A percentile compares a stretch with the other conserved stretches of the same genome.
Conservation (phyloP, 2,113 vertebrate species). For the Anas platyrhynchos region DNA sequence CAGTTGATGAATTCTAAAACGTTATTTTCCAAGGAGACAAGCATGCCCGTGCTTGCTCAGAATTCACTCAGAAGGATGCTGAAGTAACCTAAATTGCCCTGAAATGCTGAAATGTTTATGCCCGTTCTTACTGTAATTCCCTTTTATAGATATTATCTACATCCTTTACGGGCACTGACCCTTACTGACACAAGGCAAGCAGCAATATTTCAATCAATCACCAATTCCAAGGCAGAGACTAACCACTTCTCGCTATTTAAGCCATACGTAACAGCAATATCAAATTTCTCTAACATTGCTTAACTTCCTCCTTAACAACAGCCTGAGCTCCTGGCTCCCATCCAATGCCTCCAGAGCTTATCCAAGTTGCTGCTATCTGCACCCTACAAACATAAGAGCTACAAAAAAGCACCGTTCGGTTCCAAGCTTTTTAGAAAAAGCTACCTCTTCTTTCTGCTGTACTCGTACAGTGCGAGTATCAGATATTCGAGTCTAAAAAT, state of each 20-base stretch:
- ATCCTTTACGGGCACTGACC: neutral
- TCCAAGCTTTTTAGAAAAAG: constrained; percentile 11
- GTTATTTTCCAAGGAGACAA: constrained; percentile 9
- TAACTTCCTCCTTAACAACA: constrained; percentile 66
- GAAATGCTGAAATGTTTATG: constrained; percentile 6
- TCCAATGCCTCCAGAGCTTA: constrained; percentile 46
- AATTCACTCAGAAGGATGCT: constrained; percentile 16
- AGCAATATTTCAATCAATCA: constrained; percentile 26
- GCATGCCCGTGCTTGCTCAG: constrained; percentile 16
- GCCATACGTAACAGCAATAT: neutral
- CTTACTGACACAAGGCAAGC: constrained; percentile 24
- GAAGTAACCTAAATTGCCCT: constrained; percentile 1
- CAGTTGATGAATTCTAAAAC: neutral
- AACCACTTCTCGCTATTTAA: neutral
- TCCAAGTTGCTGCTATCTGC: constrained; percentile 60
- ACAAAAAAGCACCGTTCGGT: neutral
- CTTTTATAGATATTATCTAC: neutral
- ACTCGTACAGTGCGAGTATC: fast-evolving
- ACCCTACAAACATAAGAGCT: constrained; percentile 23
- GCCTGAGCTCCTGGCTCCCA: constrained; percentile 39
- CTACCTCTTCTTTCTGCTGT: neutral
- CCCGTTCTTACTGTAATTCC: neutral
- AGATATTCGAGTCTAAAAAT: neutral
- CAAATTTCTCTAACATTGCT: neutral
- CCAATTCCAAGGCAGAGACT: neutral